Conservation (phyloP, 2,113 vertebrate genomes). For the Sarotherodon lohbergeri region DNA sequence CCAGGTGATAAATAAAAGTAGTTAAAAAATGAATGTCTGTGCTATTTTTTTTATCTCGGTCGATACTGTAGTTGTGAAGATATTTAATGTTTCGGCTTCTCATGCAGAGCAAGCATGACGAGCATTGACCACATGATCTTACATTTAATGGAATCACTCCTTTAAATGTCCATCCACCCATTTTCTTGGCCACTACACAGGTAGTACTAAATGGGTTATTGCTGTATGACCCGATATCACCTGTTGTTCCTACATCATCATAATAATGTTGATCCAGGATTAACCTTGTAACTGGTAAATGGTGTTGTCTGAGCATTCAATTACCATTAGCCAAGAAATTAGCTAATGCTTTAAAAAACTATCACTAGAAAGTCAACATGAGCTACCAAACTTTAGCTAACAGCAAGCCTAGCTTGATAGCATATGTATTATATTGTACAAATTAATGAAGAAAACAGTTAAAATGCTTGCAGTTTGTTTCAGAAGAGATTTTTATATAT, state of each 20-base stretch:
- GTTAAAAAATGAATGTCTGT: background rate
- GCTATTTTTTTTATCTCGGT: background rate
- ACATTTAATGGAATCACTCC: background rate
- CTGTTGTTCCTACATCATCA: background rate
- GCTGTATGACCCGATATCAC: background rate
- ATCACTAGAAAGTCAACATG: background rate
- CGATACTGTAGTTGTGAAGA: background rate
- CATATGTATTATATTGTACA: background rate
- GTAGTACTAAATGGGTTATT: background rate
- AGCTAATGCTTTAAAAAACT: background rate
- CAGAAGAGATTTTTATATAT: background rate
- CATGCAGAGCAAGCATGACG: background rate
- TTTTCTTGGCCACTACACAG: background rate
- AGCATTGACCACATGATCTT: background rate
- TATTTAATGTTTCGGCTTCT: background rate
- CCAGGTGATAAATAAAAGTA: background rate
- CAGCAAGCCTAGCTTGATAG: background rate
- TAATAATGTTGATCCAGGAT: background rate
- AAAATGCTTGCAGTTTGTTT: background rate
- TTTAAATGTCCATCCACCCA: background rate
- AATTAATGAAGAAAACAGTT: background rate
- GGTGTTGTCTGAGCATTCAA: background rate
- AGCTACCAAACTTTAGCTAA: background rate
- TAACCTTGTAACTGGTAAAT: background rate
- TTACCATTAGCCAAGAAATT: background rate